Evolutionary conservation across 1,140 invertebrate genomes (phyloP).

Genomic region (Diachasma alloeum): DNA sequence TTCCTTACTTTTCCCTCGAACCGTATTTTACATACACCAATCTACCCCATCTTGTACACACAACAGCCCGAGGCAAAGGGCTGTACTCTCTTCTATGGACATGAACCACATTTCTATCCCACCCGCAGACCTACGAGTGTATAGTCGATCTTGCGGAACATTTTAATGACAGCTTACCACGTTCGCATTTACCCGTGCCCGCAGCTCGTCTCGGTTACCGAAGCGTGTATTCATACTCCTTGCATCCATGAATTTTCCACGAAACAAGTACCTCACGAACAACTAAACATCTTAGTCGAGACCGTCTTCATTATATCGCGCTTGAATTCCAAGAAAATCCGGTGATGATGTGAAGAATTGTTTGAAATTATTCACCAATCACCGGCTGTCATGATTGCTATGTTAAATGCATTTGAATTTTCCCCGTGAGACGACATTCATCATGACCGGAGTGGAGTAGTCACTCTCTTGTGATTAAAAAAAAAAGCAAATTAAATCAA

Average conservation of each 20-base stretch:
- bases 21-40: not conserved
- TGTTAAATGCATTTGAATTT: too few relatives aligned
- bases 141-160: conserved; percentile 63
- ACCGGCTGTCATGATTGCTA: too few relatives aligned
- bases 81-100: not conserved
- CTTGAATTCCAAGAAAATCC: not conserved
- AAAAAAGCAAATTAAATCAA: not conserved
- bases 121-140: conserved; percentile 32
- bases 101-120: not conserved
- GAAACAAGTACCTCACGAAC: conserved; percentile 55
- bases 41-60: not conserved
- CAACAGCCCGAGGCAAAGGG: not conserved
- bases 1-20: not conserved
- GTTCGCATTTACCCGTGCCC: conserved; percentile 44
- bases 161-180: conserved; percentile 63
- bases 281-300: conserved; percentile 46
- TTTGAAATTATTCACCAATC: too few relatives aligned
- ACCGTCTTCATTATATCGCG: not conserved
- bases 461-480: not conserved
- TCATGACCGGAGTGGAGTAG: too few relatives aligned
- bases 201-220: conserved; percentile 51
- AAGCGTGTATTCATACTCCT: conserved; percentile 35
- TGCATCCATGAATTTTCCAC: conserved; percentile 40
- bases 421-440: too few relatives aligned
- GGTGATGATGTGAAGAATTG: not conserved